Conservation (phyloP, 1,140 invertebrate species). For the Drosophila punjabiensis region DNA sequence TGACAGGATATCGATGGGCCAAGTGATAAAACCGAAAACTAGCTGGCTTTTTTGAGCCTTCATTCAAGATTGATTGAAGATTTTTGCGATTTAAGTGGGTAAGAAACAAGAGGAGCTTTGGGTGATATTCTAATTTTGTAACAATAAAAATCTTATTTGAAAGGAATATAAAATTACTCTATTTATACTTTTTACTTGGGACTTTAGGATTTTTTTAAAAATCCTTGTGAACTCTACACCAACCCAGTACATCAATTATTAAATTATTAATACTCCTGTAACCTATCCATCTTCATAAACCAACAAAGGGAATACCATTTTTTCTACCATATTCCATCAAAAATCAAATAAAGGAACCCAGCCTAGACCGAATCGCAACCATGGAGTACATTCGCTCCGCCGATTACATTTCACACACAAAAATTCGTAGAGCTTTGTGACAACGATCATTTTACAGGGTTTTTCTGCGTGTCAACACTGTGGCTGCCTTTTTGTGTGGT, state of each 20-base stretch:
- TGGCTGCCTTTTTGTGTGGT: slow-evolving; percentile 36
- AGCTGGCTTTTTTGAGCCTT: slow-evolving; percentile 13
- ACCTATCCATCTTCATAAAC: not conserved
- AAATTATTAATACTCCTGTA: not conserved
- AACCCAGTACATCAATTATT: not conserved
- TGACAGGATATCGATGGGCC: slow-evolving; percentile 24
- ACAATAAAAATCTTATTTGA: not conserved
- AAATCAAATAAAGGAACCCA: slow-evolving; percentile 3
- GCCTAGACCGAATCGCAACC: not conserved
- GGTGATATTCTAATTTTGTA: not conserved
- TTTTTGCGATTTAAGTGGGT: not conserved
- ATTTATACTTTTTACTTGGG: too few species aligned
- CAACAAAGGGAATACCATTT: not conserved
- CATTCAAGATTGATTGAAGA: slow-evolving; percentile 23
- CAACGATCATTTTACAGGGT: slow-evolving; percentile 57
- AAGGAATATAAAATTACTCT: not conserved
- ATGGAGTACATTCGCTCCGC: slow-evolving; percentile 5
- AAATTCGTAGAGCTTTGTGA: slow-evolving; percentile 4
- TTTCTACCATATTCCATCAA: not conserved
- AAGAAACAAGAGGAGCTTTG: not conserved
- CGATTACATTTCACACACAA: slow-evolving; percentile 32
- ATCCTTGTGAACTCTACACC: not conserved
- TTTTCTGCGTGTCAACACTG: slow-evolving; percentile 57
- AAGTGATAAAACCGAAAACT: slow-evolving; percentile 44
- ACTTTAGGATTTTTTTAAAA: not conserved